These are phyloP conservation scores for Takifugu ocellatus DNA, from an alignment of 2,797 vertebrate genomes.

Conservation along the genomic window DNA sequence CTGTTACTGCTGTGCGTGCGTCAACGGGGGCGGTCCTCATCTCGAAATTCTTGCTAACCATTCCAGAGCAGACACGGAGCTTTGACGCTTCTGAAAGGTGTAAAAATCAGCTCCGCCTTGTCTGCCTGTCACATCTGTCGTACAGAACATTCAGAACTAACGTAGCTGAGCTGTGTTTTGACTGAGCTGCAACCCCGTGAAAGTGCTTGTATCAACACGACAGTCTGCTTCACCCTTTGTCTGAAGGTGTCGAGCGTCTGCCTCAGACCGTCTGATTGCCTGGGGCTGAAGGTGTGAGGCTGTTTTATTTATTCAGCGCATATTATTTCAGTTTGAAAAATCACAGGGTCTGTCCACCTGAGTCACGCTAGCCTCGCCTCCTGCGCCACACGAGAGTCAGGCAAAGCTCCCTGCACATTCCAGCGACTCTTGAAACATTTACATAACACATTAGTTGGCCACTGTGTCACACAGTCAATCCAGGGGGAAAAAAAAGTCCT, in stretches of 20 bases:
- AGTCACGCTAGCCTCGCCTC: slow-evolving; percentile 21
- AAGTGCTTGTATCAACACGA: slow-evolving; percentile 22
- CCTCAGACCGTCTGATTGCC: slow-evolving; percentile 32
- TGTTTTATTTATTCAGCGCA: slow-evolving; percentile 30
- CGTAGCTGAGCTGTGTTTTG: slow-evolving; percentile 7
- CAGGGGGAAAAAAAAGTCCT: slow-evolving; percentile 19
- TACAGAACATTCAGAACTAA: neutral
- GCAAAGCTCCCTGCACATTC: slow-evolving; percentile 38
- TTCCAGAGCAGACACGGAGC: neutral
- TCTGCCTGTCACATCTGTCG: neutral
- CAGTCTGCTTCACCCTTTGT: slow-evolving; percentile 29
- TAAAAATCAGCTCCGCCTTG: neutral
- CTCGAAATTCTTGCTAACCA: neutral
- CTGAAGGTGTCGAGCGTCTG: slow-evolving; percentile 41
- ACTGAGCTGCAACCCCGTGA: slow-evolving; percentile 8
- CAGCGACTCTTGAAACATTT: slow-evolving; percentile 37
- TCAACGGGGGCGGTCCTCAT: slow-evolving; percentile 1
- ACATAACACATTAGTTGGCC: slow-evolving; percentile 29
- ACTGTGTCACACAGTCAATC: slow-evolving; percentile 16
- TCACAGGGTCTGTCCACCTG: slow-evolving; percentile 17
- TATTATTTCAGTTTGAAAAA: slow-evolving; percentile 37
- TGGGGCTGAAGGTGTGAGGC: slow-evolving; percentile 29
- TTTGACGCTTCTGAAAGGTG: neutral
- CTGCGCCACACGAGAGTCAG: slow-evolving; percentile 26
- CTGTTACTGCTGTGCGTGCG: neutral